Evolutionary conservation across 2,888 invertebrate species (phyloP).

Genomic region (Herminia tarsipennalis): DNA sequence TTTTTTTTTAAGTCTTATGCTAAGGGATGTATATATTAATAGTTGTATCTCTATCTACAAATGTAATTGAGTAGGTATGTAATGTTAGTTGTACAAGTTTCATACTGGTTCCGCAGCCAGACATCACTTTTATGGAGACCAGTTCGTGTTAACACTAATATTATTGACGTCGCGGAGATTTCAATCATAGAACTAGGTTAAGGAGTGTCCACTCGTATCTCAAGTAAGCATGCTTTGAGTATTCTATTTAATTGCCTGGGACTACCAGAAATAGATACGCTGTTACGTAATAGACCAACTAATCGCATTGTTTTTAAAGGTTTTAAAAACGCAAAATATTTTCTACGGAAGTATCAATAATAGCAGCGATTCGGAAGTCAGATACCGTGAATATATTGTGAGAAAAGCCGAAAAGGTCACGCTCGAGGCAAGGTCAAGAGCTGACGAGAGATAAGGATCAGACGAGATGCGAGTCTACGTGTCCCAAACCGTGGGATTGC

Average conservation of each 20-base stretch:
- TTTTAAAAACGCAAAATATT: slow-evolving; percentile 19
- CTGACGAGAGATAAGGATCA: slow-evolving; percentile 66
- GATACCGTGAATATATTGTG: slow-evolving; percentile 54
- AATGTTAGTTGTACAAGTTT: background rate
- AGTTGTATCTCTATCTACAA: too few relatives aligned
- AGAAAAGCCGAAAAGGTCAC: slow-evolving; percentile 66
- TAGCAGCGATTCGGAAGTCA: slow-evolving; percentile 62
- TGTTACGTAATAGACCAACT: too few relatives aligned
- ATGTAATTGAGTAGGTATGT: background rate
- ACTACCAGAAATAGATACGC: too few relatives aligned
- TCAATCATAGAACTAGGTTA: slow-evolving; percentile 34
- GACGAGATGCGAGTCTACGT: slow-evolving; percentile 55
- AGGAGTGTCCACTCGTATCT: slow-evolving; percentile 19
- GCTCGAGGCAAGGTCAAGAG: slow-evolving; percentile 68
- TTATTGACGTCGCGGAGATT: slow-evolving; percentile 24
- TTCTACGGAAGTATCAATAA: slow-evolving; percentile 57
- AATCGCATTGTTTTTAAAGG: slow-evolving; percentile 22
- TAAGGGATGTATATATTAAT: too few relatives aligned
- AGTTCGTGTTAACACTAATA: slow-evolving; percentile 22
- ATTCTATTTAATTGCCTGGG: background rate
- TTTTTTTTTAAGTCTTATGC: too few relatives aligned
- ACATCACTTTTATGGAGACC: background rate
- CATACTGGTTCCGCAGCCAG: background rate
- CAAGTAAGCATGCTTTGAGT: background rate
- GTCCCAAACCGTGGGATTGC: slow-evolving; percentile 74